Conservation (phyloP, 1,140 invertebrate genomes). For the Pseudomyrmex dendroicus region DNA sequence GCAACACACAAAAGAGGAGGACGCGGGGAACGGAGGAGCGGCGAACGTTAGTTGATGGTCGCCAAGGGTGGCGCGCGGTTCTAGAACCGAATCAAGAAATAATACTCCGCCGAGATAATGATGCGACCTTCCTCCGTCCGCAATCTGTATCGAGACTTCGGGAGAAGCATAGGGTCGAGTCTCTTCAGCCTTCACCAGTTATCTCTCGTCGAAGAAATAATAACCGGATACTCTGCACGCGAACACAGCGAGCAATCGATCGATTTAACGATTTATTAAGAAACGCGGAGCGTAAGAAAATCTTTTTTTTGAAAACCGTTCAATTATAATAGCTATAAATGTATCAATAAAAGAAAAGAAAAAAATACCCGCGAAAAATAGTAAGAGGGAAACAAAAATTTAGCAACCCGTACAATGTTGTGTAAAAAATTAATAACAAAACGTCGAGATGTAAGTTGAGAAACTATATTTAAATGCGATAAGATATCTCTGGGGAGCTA, state of each 20-base stretch:
- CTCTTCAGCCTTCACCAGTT: constrained; percentile 27
- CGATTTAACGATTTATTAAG: constrained; percentile 42
- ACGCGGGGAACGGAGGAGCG: not conserved
- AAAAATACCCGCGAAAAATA: not conserved
- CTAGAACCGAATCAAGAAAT: constrained; percentile 78
- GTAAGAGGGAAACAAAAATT: not conserved
- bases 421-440: not conserved
- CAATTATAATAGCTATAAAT: constrained; percentile 7
- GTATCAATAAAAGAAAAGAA: too few relatives aligned
- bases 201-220: constrained; percentile 33
- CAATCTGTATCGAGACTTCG: constrained; percentile 35
- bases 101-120: constrained; percentile 75
- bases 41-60: constrained; percentile 67
- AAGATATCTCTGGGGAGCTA: not conserved
- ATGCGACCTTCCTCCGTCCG: constrained; percentile 48
- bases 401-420: not conserved
- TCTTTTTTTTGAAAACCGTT: constrained; percentile 20
- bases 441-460: too few relatives aligned
- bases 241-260: constrained; percentile 1
- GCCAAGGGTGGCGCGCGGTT: constrained; percentile 18
- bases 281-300: constrained; percentile 18
- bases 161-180: not conserved
- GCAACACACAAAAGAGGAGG: constrained; percentile 66
- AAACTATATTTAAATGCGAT: not conserved
- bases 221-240: constrained; percentile 39